These are phyloP conservation scores for Gobius niger DNA, from an alignment of 2,113 vertebrate species.

Conservation along the genomic window DNA sequence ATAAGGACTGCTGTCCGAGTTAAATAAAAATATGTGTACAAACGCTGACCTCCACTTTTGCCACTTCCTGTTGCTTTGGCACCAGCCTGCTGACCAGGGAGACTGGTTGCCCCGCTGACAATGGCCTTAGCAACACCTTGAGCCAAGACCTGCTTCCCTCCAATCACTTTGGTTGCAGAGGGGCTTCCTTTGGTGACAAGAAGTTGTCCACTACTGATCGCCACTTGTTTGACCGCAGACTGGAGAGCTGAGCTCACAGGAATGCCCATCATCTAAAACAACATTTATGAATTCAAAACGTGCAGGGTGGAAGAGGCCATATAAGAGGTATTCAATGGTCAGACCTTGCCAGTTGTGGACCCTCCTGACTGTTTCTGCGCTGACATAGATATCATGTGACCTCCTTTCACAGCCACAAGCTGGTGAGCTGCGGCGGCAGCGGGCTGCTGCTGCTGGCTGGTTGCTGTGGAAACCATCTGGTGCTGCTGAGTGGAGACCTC, in stretches of 20 bases:
- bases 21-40: constrained; percentile 51
- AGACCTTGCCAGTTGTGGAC: constrained; percentile 82
- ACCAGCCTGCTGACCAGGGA: constrained; percentile 85
- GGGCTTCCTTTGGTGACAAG: constrained; percentile 92
- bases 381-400: constrained; percentile 94
- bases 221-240: constrained; percentile 92
- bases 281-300: background rate
- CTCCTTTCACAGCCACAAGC: constrained; percentile 93
- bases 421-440: constrained; percentile 80
- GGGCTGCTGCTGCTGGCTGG: constrained; percentile 70
- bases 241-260: constrained; percentile 88
- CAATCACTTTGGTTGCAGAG: constrained; percentile 86
- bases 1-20: background rate
- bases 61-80: constrained; percentile 82
- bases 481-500: constrained; percentile 83
- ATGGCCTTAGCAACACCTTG: constrained; percentile 98
- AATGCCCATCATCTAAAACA: constrained; percentile 87
- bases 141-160: constrained; percentile 92
- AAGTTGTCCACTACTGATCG: constrained; percentile 95
- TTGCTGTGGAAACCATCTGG: constrained; percentile 76
- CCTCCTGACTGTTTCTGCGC: constrained; percentile 85
- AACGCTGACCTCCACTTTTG: constrained; percentile 88
- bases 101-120: constrained; percentile 85
- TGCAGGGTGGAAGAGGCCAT: no score
- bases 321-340: background rate